These are phyloP conservation scores for Cheilosia soror DNA, from an alignment of 2,888 invertebrate species.

Conservation along the genomic window DNA sequence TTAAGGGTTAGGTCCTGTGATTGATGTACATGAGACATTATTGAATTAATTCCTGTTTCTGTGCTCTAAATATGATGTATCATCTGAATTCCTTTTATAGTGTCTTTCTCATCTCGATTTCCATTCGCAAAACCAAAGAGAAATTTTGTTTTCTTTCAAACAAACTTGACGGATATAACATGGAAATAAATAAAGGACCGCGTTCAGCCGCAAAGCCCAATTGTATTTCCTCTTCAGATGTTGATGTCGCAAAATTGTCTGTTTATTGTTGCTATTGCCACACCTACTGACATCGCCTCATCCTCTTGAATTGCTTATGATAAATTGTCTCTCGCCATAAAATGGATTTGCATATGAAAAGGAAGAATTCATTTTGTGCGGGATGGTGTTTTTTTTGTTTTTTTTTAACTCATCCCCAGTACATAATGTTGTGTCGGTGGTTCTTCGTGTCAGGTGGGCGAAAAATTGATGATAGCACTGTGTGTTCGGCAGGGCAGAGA, in stretches of 20 bases:
- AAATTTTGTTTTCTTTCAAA: neutral
- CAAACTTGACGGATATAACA: slow-evolving; percentile 13
- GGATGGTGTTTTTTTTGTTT: neutral
- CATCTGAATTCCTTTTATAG: slow-evolving; percentile 6
- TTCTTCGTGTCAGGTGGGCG: slow-evolving; percentile 53
- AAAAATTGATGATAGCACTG: slow-evolving; percentile 28
- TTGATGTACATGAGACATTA: slow-evolving; percentile 59
- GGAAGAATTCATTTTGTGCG: slow-evolving; percentile 11
- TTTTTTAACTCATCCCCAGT: slow-evolving; percentile 3
- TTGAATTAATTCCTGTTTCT: slow-evolving; percentile 58
- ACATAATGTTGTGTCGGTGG: neutral
- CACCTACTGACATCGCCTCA: neutral
- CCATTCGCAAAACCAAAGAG: slow-evolving; percentile 17
- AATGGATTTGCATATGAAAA: slow-evolving; percentile 59
- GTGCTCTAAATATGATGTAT: slow-evolving; percentile 43
- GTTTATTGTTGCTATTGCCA: slow-evolving; percentile 56
- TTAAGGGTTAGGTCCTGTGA: slow-evolving; percentile 34
- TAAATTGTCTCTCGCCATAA: slow-evolving; percentile 46
- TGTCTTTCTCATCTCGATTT: slow-evolving; percentile 7
- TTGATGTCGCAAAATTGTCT: slow-evolving; percentile 51
- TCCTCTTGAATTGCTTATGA: slow-evolving; percentile 49
- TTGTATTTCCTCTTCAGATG: slow-evolving; percentile 46
- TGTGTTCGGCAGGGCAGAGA: slow-evolving; percentile 6
- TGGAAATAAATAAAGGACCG: slow-evolving; percentile 25
- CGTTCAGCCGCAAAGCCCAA: slow-evolving; percentile 41